Percentiles rank a stretch among this genome's conserved stretches.
Conservation (phyloP, 1,140 invertebrate species). For the Microvelia longipes region DNA sequence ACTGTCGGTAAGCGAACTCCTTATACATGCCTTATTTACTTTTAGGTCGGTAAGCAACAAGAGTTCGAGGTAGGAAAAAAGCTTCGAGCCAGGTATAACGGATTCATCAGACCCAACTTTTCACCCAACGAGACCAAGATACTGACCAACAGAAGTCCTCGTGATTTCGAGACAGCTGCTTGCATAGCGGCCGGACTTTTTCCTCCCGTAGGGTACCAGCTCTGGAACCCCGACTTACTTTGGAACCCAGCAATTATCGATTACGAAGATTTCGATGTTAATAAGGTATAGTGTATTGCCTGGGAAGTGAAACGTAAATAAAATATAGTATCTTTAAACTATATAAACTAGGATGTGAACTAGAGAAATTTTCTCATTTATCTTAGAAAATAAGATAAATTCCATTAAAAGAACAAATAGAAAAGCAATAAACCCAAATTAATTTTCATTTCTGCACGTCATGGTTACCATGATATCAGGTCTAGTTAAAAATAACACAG, state of each 20-base stretch:
- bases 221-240: slow-evolving; percentile 50
- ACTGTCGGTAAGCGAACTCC: too few species aligned
- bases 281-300: neutral
- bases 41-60: slow-evolving; percentile 47
- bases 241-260: slow-evolving; percentile 78
- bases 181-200: slow-evolving; percentile 67
- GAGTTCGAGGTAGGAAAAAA: slow-evolving; percentile 45
- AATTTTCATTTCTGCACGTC: too few species aligned
- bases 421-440: too few species aligned
- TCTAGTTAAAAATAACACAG: too few species aligned
- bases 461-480: too few species aligned
- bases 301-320: too few species aligned
- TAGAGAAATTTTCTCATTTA: too few species aligned
- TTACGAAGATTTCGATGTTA: slow-evolving; percentile 10
- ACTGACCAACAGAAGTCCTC: slow-evolving; percentile 50
- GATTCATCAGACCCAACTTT: slow-evolving; percentile 42
- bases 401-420: too few species aligned
- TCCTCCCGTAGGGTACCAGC: slow-evolving; percentile 48
- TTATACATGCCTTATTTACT: too few species aligned
- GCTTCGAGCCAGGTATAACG: slow-evolving; percentile 41
- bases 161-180: slow-evolving; percentile 68
- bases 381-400: too few species aligned
- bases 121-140: slow-evolving; percentile 45
- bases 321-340: too few species aligned
- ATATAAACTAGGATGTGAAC: too few species aligned